Conservation (phyloP, 2,888 invertebrate species). For the Drymonia ruficornis region DNA sequence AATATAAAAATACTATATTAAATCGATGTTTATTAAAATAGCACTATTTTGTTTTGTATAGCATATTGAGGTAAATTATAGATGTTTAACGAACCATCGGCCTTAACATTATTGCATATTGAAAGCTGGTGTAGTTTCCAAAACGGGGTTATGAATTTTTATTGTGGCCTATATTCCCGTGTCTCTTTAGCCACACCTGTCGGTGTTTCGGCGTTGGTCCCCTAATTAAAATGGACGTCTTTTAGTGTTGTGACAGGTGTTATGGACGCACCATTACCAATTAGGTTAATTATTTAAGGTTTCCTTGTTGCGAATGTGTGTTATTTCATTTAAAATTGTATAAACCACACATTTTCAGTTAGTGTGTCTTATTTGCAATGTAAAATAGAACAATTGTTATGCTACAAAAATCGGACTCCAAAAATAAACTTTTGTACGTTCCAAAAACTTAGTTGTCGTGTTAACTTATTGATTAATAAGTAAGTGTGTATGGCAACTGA, state of each 20-base stretch:
- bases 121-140: not conserved
- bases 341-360: too few species aligned
- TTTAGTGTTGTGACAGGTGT: slow-evolving; percentile 55
- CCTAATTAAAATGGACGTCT: slow-evolving; percentile 74
- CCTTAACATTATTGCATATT: not conserved
- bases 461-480: slow-evolving; percentile 19
- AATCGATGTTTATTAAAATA: too few species aligned
- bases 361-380: too few species aligned
- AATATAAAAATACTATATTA: too few species aligned
- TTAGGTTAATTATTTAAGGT: slow-evolving; percentile 55
- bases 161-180: slow-evolving; percentile 52
- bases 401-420: too few species aligned
- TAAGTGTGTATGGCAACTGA: not conserved
- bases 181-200: slow-evolving; percentile 50
- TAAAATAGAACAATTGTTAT: too few species aligned
- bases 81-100: too few species aligned
- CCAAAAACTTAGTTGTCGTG: slow-evolving; percentile 1
- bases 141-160: slow-evolving; percentile 56
- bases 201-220: slow-evolving; percentile 43
- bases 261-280: slow-evolving; percentile 50
- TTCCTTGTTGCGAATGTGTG: slow-evolving; percentile 17
- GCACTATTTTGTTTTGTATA: too few species aligned
- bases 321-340: too few species aligned
- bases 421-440: slow-evolving; percentile 9
- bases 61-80: too few species aligned